Evolutionary conservation across 2,888 invertebrate genomes (phyloP), one percentile per base, ranked within the genome.

Genomic region (Tridacna gigas): DNA sequence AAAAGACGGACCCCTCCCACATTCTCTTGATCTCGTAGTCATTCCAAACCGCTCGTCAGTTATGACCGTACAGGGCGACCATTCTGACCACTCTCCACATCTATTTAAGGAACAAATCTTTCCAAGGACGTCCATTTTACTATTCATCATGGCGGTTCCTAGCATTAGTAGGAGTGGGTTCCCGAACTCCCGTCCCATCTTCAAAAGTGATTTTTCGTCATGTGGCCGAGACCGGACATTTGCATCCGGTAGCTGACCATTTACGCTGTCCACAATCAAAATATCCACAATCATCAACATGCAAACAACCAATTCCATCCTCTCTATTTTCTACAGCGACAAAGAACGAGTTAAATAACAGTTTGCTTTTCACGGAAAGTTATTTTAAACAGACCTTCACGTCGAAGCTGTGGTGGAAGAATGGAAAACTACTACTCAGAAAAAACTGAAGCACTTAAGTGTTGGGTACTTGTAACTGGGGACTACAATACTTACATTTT

Each of bases 1-100:
- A 25, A 76, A 37, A 18, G 26, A 13, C 18, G 66, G 51, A 7
- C 76, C 66, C 1, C 12, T 25, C 65, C 76, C 76, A 66, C 76
- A 76, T 37, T 47, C 47, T 76, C 76, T 65, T n/a, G 76, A 20
- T 18, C 76, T 47, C 48, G 63, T 48, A 48, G 26, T 63, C 26
- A 51, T 66, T 26, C 76, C 76, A 76, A 76, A 76, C 45, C 47
- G 65, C 0, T 26, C 25, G 18, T 3, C 47, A 4, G 2, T 51
- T 26, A 5, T 12, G 1, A 48, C 48, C 12, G 66, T 3, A 20
- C 56, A 56, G 2, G 56, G 18, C 45, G 76, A 66, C 76, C 76
- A 76, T 48, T 22, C 45, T 7, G 45, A 61, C 76, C 66, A 76
- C 65, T 45, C 66, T 0, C 26, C 28, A 66, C 76, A 76, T 22